Conservation (phyloP, 2,888 invertebrate species). For the Torymus aiolomorphi region DNA sequence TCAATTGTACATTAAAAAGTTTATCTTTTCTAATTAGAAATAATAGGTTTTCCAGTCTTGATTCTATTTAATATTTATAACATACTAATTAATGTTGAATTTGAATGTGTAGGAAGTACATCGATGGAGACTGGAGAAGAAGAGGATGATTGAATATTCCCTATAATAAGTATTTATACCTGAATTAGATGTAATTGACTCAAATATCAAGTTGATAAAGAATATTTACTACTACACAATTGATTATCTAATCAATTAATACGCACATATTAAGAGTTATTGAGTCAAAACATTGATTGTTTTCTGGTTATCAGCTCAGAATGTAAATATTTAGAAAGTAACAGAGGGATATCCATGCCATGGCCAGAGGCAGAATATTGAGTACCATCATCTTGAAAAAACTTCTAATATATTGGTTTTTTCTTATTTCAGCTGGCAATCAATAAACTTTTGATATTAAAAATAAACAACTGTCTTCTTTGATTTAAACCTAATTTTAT, state of each 20-base stretch:
- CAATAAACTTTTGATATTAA: constrained; percentile 58
- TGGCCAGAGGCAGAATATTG: constrained; percentile 60
- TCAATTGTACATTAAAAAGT: too few species aligned
- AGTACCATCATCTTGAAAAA: constrained; percentile 25
- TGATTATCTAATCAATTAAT: constrained; percentile 3
- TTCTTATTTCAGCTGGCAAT: constrained; percentile 66
- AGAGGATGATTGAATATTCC: constrained; percentile 69
- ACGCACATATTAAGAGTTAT: constrained; percentile 7
- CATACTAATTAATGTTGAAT: constrained; percentile 45
- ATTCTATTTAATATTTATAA: constrained; percentile 21
- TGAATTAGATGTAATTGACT: constrained; percentile 13
- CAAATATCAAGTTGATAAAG: constrained; percentile 69
- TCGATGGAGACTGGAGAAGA: constrained; percentile 71
- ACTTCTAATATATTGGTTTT: constrained; percentile 59
- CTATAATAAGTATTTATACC: constrained; percentile 49
- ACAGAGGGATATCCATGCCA: constrained; percentile 40
- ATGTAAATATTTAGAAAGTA: constrained; percentile 54
- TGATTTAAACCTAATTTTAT: background rate
- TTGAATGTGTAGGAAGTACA: constrained; percentile 64
- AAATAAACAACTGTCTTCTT: background rate
- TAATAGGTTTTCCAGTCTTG: constrained; percentile 29
- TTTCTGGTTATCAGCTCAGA: constrained; percentile 25
- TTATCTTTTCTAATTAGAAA: too few species aligned
- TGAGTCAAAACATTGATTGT: constrained; percentile 49
- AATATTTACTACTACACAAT: constrained; percentile 68